A percentile compares a stretch with the other conserved stretches of the same genome.
Evolutionary conservation across 2,113 vertebrate species (phyloP).

Genomic region (Chrysochloris asiatica): DNA sequence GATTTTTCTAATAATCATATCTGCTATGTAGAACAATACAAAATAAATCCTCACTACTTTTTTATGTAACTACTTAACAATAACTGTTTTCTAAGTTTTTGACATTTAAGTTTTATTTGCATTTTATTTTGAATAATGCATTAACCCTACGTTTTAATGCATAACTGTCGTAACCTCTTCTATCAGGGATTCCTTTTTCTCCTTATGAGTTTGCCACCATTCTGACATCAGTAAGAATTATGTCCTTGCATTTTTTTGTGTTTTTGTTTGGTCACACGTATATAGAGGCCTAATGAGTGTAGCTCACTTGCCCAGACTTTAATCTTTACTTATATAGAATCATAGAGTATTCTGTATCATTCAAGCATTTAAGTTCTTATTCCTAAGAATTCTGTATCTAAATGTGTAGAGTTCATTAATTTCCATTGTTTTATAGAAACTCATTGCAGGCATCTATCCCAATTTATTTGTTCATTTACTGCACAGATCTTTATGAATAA

Average conservation of each 20-base stretch:
- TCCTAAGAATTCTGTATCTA: not conserved
- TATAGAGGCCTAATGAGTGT: not conserved
- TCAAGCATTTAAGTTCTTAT: not conserved
- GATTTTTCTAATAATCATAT: not conserved
- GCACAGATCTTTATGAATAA: not conserved
- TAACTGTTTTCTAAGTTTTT: not conserved
- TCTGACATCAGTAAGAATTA: not conserved
- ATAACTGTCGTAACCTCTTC: not conserved
- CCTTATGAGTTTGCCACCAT: not conserved
- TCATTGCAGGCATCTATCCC: not conserved
- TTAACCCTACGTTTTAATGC: not conserved
- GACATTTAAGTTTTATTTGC: not conserved
- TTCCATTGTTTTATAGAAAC: not conserved
- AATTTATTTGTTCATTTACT: not conserved
- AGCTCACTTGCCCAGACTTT: not conserved
- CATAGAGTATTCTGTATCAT: not conserved
- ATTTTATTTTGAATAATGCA: not conserved
- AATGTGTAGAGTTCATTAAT: not conserved
- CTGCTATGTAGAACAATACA: not conserved
- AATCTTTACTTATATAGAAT: not conserved
- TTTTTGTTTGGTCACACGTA: accelerated
- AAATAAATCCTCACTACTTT: not conserved
- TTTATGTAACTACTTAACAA: not conserved
- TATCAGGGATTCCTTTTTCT: not conserved
- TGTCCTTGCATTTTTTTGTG: not conserved